Evolutionary conservation across 2,113 vertebrate species (phyloP), one percentile per base, ranked within the genome.

Genomic region (Trichomycterus rosablanca): DNA sequence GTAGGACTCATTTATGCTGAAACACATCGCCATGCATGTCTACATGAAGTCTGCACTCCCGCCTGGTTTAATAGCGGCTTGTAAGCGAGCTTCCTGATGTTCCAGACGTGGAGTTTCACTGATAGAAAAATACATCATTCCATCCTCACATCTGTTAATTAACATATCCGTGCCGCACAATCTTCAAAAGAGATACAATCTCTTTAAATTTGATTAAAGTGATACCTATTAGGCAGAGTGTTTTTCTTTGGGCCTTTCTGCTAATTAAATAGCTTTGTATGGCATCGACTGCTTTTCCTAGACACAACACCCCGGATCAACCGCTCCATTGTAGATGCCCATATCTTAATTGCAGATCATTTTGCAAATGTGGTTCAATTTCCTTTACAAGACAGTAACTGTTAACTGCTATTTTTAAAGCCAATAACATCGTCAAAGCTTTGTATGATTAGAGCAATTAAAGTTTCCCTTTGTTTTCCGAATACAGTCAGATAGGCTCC

Each of bases 401-500:
- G 88, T 90, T 89, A 89, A 90, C 89, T 89, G 87, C 88, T 93
- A 93, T 92, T 89, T 86, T 76, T 93, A 85, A 87, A 82, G 89
- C 86, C 88, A 90, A 85, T 81, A 87, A 84, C 73, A 88, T 92
- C 87, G 89, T 92, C 90, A 94, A 94, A 90, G 88, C 86, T 75
- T 79, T 79, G 82, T 86, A 89, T 92, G 92, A 97, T 97, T 93
- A 95, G 93, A 93, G 90, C 92, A 97, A 95, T 98, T 98, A 94
- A 93, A 93, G 89, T 86, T 93, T 93, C 83, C 86, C 85, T 91
- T 93, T 97, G 92, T 95, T 97, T 96, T 88, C 81, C 59, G 75
- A 89, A 91, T 87, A 75, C 80, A 79, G 81, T 80, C 77, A 89
- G 88, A 92, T 90, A 89, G 69, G 18, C 53, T 70, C 71, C 84